These are phyloP conservation scores for Encarsia formosa DNA, from an alignment of 2,888 invertebrate genomes.

Conservation along the genomic window DNA sequence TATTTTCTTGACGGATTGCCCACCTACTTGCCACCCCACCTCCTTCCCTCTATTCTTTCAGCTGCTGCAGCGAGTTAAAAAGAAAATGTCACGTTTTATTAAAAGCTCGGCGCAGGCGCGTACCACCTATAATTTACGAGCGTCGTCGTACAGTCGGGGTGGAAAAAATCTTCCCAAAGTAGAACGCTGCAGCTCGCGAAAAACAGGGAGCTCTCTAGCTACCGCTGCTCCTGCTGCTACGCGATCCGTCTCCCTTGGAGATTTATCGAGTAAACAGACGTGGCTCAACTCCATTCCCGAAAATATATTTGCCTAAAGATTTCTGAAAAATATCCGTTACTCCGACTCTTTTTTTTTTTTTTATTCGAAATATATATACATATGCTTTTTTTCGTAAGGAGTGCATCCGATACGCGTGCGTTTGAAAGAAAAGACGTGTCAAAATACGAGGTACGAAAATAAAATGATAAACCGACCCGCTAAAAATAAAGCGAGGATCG, in stretches of 20 bases:
- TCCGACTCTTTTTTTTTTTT: no score
- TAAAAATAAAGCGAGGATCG: background rate
- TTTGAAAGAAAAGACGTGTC: no score
- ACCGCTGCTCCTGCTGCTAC: no score
- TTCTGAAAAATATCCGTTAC: slow-evolving; percentile 27
- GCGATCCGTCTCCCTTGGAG: slow-evolving; percentile 28
- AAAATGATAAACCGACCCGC: background rate
- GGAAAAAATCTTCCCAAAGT: slow-evolving; percentile 28
- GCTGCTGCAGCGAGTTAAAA: slow-evolving; percentile 2
- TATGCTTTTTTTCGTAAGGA: no score
- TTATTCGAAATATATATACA: no score
- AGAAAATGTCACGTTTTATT: slow-evolving; percentile 27
- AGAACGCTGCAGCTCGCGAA: slow-evolving; percentile 24
- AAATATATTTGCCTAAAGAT: slow-evolving; percentile 29
- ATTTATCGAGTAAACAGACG: slow-evolving; percentile 31
- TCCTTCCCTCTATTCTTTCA: background rate
- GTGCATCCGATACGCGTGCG: no score
- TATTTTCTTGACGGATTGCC: slow-evolving; percentile 26
- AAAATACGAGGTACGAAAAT: no score
- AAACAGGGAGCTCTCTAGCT: slow-evolving; percentile 30
- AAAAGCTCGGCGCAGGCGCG: slow-evolving; percentile 11
- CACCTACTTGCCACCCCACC: slow-evolving; percentile 11
- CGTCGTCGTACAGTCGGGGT: no score
- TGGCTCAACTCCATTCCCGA: slow-evolving; percentile 28
- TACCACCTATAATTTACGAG: slow-evolving; percentile 24